Evolutionary conservation across 2,113 vertebrate genomes (phyloP).

Genomic region (Phoxinus phoxinus): DNA sequence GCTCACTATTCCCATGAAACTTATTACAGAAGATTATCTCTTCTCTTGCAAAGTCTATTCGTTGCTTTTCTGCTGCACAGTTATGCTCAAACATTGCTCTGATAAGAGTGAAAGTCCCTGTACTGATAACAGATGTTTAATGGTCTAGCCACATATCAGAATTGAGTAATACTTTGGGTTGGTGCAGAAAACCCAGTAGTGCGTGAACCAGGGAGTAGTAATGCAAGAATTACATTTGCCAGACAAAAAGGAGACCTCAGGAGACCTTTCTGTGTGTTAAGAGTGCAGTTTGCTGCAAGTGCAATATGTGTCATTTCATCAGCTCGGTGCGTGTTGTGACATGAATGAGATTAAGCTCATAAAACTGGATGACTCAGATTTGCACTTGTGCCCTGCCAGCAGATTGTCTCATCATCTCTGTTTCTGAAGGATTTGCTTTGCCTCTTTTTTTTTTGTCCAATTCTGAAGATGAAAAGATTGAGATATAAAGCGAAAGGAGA

Average conservation of each 20-base stretch:
- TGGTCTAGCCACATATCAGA: neutral
- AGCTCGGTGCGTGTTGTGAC: slow-evolving; percentile 5
- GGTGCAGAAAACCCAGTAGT: neutral
- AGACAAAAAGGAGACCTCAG: neutral
- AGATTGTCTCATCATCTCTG: slow-evolving; percentile 23
- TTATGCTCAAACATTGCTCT: slow-evolving; percentile 12
- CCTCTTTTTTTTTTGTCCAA: neutral
- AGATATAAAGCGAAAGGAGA: neutral
- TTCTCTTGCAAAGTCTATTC: neutral
- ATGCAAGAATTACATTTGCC: slow-evolving; percentile 11
- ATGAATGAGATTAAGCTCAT: slow-evolving; percentile 32
- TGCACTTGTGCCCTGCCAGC: slow-evolving; percentile 18
- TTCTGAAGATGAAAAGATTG: neutral
- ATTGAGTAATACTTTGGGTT: neutral
- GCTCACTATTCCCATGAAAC: neutral
- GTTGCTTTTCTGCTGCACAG: neutral
- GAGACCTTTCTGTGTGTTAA: slow-evolving; percentile 31
- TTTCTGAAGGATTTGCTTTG: neutral
- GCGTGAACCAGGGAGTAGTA: neutral
- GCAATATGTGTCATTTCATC: slow-evolving; percentile 16
- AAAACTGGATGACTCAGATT: slow-evolving; percentile 35
- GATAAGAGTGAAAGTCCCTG: slow-evolving; percentile 6
- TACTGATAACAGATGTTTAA: slow-evolving; percentile 16
- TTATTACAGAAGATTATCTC: neutral
- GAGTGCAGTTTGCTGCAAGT: slow-evolving; percentile 24